phyloP scores from a whole-genome alignment of 1,140 invertebrate genomes.

The Pollicipes pollicipes region DNA sequence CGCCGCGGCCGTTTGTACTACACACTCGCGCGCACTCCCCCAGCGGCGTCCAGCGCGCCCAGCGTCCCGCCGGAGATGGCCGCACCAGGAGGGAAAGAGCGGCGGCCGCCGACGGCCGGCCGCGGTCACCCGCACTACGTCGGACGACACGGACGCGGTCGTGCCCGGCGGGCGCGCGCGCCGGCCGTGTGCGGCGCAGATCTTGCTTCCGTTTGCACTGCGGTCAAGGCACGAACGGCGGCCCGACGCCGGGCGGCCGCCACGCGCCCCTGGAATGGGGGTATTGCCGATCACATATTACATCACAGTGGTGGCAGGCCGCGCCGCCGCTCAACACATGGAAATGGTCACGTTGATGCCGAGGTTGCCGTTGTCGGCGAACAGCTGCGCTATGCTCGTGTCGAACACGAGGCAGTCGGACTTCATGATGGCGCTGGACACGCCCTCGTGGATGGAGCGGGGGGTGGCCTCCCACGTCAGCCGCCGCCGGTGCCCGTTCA shows the following conservation, averaged over 20 bases:
- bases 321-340: slow-evolving; percentile 29
- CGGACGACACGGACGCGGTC: too few species aligned
- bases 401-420: slow-evolving; percentile 99
- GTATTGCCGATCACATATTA: not conserved
- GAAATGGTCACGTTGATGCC: slow-evolving; percentile 99
- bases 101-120: too few species aligned
- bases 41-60: too few species aligned
- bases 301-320: not conserved
- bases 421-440: slow-evolving; percentile 92
- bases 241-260: too few species aligned
- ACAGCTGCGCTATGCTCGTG: slow-evolving; percentile 90
- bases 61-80: too few species aligned
- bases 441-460: slow-evolving; percentile 93
- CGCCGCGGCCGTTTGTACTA: too few species aligned
- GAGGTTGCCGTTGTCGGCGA: slow-evolving; percentile 97
- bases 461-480: slow-evolving; percentile 99
- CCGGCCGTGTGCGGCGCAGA: not conserved
- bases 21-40: too few species aligned
- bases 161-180: too few species aligned
- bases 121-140: too few species aligned
- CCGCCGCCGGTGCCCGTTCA: slow-evolving; percentile 81
- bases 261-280: not conserved
- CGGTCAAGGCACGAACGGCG: not conserved
- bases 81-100: too few species aligned
- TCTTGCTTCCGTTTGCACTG: not conserved